Evolutionary conservation across 2,113 vertebrate species (phyloP).

Genomic region (Notarius lentiginosus): DNA sequence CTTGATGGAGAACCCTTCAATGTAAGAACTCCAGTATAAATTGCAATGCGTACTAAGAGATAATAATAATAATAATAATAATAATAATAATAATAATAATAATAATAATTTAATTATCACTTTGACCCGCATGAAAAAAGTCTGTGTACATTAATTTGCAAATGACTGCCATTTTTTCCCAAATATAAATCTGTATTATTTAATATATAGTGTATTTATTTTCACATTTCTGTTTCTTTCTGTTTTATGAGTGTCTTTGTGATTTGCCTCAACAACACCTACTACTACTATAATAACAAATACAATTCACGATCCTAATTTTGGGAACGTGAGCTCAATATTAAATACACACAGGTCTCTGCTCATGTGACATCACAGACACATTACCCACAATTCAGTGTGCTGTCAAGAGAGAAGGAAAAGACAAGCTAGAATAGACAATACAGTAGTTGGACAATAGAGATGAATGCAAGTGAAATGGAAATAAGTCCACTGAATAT

Average conservation of each 20-base stretch:
- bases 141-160: background rate
- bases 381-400: conserved; percentile 14
- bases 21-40: too few species aligned
- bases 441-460: too few species aligned
- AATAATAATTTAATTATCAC: background rate
- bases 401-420: background rate
- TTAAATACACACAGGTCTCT: background rate
- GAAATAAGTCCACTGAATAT: too few species aligned
- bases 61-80: too few species aligned
- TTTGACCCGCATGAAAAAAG: background rate
- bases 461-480: too few species aligned
- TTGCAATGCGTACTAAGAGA: too few species aligned
- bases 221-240: background rate
- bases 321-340: background rate
- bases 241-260: background rate
- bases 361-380: background rate
- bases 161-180: background rate
- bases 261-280: background rate
- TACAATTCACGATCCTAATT: background rate
- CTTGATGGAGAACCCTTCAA: too few species aligned
- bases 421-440: too few species aligned
- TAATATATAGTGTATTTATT: background rate
- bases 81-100: too few species aligned
- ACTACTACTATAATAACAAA: background rate
- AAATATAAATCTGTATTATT: background rate